Base-by-base conservation (phyloP, 2,113 vertebrate species). In the Leptocoma aspasia region DNA sequence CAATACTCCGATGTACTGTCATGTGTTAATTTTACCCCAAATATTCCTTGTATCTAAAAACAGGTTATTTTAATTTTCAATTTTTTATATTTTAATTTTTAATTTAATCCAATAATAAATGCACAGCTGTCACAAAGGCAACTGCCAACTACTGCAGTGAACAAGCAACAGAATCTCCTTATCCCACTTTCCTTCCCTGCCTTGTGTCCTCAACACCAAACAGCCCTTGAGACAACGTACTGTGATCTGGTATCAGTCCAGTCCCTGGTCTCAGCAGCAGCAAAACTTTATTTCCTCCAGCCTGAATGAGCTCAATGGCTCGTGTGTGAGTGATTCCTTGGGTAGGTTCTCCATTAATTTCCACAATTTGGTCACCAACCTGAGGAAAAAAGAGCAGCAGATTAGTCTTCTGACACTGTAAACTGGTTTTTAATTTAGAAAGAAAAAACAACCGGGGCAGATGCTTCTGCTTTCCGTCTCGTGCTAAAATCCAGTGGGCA, bases 361-460 rank as follows among this genome's bases (percentile, higher is more conserved):
- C 99, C 87, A 99, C 99, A 11, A 99, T 99, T 96, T 99, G 99
- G 98, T 99, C 99, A 49, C 99, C 99, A 42, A 99, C 99, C 99
- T 99, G 97, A 82, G 3, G 20, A 37, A 90, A 80, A 52, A 92
- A 94, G 35, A 96, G n/a, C 37, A 69, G 21, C 9, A 39, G 33
- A 5, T 97, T 39, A 94, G 73, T 44, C 21, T 49, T 35, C 35
- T 26, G 63, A 28, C 35, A 8, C 49, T 1, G 1, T 3, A 24
- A 84, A 47, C 17, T 45, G 0, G 21, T 27, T 72, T 61, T 68
- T 41, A 15, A 26, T 41, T 66, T 27, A 60, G 68, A 57, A 64
- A 82, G 26, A 37, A 50, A 49, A 75, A 20, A 37, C 13, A 71
- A 11, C 0, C 35, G 16, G 78, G 35, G 13, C 19, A 82, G 66